Conservation (phyloP, 1,140 invertebrate species). For the Neodiprion virginianus region DNA sequence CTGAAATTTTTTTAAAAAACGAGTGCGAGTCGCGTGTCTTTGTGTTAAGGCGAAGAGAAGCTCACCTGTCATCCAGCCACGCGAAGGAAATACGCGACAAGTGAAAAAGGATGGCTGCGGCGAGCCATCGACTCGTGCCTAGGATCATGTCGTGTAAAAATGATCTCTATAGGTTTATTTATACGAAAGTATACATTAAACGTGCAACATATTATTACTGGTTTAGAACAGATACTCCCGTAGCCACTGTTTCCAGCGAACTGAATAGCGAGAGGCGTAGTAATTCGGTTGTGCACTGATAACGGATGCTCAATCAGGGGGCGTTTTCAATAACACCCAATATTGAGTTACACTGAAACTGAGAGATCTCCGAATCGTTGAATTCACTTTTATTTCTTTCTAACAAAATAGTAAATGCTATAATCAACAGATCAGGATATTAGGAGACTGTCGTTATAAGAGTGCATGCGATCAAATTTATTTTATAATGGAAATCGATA, state of each 20-base stretch:
- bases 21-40: background rate
- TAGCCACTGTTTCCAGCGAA: conserved; percentile 12
- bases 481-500: no score
- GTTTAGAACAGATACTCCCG: conserved; percentile 9
- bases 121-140: conserved; percentile 9
- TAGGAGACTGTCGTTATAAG: no score
- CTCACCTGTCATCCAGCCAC: conserved; percentile 33
- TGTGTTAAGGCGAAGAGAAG: no score
- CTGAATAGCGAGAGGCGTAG: conserved; percentile 29
- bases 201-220: conserved; percentile 2
- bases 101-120: conserved; percentile 17
- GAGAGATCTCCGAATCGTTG: no score
- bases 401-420: no score
- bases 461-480: no score
- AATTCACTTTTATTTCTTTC: no score
- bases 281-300: conserved; percentile 10
- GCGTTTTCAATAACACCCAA: conserved; percentile 27
- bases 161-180: no score
- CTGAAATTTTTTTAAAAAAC: conserved; percentile 48
- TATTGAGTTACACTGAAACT: conserved; percentile 32
- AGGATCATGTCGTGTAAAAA: background rate
- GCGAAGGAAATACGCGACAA: conserved; percentile 21
- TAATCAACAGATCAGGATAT: no score
- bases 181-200: no score
- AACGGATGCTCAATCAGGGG: background rate